Percentiles rank a stretch among this genome's conserved stretches.
These are phyloP conservation scores for Laterallus jamaicensis DNA, from an alignment of 2,113 vertebrate species.

Conservation along the genomic window DNA sequence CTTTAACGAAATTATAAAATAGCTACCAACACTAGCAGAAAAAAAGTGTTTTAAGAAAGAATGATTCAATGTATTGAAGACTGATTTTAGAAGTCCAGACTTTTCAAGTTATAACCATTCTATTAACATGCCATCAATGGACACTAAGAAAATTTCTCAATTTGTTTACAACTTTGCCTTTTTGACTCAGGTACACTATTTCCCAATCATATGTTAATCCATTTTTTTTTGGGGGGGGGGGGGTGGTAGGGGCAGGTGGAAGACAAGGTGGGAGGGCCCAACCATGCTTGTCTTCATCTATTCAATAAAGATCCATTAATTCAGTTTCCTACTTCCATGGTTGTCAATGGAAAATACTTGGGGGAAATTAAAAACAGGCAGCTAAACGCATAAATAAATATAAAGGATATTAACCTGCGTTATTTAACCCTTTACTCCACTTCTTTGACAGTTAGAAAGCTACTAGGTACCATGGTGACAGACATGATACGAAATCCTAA, in stretches of 20 bases:
- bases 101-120: background rate
- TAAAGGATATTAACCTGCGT: background rate
- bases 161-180: background rate
- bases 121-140: background rate
- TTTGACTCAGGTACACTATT: background rate
- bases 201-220: background rate
- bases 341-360: fast-evolving
- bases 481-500: background rate
- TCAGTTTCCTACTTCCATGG: background rate
- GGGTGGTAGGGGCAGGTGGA: no score
- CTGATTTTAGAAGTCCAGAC: background rate
- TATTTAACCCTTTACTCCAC: background rate
- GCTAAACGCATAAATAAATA: background rate
- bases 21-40: background rate
- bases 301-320: background rate
- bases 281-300: background rate
- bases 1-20: background rate
- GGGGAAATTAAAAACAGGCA: background rate
- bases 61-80: background rate
- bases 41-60: background rate
- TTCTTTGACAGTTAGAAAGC: background rate
- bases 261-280: background rate
- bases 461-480: background rate
- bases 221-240: no score
- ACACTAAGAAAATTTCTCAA: background rate